phyloP scores from a whole-genome alignment of 2,113 vertebrate genomes.

The Pachycephala philippinensis region DNA sequence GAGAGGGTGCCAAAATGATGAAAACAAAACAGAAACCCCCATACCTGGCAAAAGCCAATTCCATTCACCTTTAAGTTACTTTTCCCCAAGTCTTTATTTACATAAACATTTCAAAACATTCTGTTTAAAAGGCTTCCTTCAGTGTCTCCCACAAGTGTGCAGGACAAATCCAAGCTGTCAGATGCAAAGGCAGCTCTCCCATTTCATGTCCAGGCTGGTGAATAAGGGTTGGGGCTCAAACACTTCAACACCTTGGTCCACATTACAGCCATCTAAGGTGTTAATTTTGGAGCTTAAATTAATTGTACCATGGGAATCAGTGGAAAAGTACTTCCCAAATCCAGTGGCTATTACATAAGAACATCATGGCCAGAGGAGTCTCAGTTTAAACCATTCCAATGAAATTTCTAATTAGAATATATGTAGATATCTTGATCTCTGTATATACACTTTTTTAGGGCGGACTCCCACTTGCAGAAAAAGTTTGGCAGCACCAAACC shows the following conservation, averaged over 20 bases:
- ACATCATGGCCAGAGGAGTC: neutral
- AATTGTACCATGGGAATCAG: neutral
- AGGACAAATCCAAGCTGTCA: neutral
- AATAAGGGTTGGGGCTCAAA: neutral
- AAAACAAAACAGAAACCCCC: neutral
- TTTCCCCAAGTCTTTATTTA: neutral
- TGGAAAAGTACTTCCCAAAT: neutral
- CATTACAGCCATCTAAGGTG: fast-evolving
- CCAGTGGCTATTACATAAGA: neutral
- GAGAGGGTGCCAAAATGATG: neutral
- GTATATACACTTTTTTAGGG: neutral
- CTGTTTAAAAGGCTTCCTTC: neutral
- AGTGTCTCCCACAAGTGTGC: neutral
- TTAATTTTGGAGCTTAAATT: neutral
- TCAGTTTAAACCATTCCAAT: neutral
- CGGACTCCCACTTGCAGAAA: neutral
- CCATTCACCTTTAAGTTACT: neutral
- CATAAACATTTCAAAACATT: neutral
- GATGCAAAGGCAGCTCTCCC: neutral
- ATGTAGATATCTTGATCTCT: too few species aligned
- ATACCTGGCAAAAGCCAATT: neutral
- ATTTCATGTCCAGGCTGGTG: neutral
- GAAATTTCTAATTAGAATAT: neutral
- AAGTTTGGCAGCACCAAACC: neutral
- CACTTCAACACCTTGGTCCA: too few species aligned